phyloP scores from a whole-genome alignment of 2,113 vertebrate genomes.

The Microcebus murinus region DNA sequence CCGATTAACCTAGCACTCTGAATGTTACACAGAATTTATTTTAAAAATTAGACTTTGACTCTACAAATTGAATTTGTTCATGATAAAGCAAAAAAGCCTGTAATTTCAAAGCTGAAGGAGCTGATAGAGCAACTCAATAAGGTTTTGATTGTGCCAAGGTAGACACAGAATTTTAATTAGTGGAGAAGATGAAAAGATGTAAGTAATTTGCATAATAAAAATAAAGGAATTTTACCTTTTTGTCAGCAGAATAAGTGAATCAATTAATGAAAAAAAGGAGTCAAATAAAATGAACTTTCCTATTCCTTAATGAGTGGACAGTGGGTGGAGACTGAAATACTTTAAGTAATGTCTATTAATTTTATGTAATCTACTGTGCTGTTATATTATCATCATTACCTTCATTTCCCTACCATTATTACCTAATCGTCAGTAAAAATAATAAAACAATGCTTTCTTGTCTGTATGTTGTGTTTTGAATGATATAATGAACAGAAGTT shows the following conservation, averaged over 20 bases:
- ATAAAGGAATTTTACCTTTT: neutral
- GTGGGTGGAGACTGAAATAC: neutral
- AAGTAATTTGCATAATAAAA: neutral
- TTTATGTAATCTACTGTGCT: neutral
- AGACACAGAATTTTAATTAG: neutral
- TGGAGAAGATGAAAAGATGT: neutral
- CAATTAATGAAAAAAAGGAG: neutral
- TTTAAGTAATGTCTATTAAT: neutral
- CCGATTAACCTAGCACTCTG: neutral
- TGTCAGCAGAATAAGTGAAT: neutral
- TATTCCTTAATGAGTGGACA: neutral
- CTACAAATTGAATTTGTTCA: neutral
- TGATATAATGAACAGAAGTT: neutral
- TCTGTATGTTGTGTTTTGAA: neutral
- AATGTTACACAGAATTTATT: constrained; percentile 22
- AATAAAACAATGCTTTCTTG: neutral
- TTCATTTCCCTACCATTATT: neutral
- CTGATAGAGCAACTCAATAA: neutral
- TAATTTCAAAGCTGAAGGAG: neutral
- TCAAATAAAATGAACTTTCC: neutral
- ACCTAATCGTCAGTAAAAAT: neutral
- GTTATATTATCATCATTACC: neutral
- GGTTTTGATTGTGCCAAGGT: neutral
- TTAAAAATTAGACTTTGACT: neutral
- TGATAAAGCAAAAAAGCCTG: neutral